Conservation (phyloP, 2,113 vertebrate species). For the Pangasianodon gigas region DNA sequence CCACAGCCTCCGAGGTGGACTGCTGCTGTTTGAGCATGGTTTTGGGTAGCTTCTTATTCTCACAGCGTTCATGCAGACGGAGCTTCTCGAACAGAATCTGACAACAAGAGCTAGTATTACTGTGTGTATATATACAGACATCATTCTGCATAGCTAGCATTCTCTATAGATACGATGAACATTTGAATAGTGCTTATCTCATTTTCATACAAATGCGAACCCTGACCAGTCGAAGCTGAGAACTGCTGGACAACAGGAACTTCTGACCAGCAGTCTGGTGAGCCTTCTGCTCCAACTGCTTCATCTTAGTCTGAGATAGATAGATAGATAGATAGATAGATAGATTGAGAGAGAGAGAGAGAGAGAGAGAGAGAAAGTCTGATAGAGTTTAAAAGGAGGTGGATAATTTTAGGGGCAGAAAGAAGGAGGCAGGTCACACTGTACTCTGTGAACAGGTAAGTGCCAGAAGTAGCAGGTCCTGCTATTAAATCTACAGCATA, state of each 20-base stretch:
- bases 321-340: background rate
- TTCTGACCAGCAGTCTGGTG: constrained; percentile 83
- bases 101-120: constrained; percentile 30
- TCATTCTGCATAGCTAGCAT: background rate
- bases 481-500: constrained; percentile 17
- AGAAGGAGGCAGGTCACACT: constrained; percentile 3
- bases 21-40: constrained; percentile 76
- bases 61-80: constrained; percentile 77
- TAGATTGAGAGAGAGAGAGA: constrained; percentile 35
- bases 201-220: background rate
- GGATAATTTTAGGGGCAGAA: constrained; percentile 9
- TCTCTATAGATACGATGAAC: background rate
- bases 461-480: background rate
- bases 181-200: background rate
- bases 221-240: constrained; percentile 83
- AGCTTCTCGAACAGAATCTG: constrained; percentile 90
- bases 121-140: background rate
- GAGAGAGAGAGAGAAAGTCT: constrained; percentile 37
- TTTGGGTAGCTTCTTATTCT: constrained; percentile 76
- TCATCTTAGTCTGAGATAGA: constrained; percentile 75
- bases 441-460: constrained; percentile 6
- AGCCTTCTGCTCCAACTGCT: constrained; percentile 85
- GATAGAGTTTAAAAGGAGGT: background rate
- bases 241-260: constrained; percentile 85
- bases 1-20: constrained; percentile 86